Base-by-base conservation (phyloP, 2,797 vertebrate species). In the Rhabdomys pumilio region DNA sequence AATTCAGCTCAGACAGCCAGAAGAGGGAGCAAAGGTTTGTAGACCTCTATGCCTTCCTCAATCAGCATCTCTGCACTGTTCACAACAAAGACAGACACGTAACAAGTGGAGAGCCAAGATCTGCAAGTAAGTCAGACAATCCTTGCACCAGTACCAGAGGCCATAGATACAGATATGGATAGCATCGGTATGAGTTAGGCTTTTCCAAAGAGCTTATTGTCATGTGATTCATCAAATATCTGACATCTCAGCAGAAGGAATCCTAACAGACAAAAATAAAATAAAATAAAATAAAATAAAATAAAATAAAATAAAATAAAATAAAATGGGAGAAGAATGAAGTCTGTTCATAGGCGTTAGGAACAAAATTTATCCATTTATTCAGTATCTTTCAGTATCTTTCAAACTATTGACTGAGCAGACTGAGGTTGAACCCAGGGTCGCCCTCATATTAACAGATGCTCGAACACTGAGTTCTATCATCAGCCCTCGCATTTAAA, bases 141-240 rank as follows among this genome's bases (percentile, higher is more conserved):
- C 8, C 0, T 2, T 38, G 86, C 1, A 11, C 44, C 50, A 15
- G 2, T 50, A 50, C 2, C 2, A 31, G 5, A 82, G 15, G 61
- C 20, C 67, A 26, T 29, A 53, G 55, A 38, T 11, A 24, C 0
- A 34, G 55, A 65, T 59, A 2, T 13, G 11, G 4, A 31, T 4
- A 41, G 75, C 44, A 59, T 41, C 69, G 7, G 9, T 24, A n/a
- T 44, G 57, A 77, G 19, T 8, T 6, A 34, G 24, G 8, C 10
- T 76, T 77, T 79, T 81, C 72, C 55, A 0, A 19, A 50, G 69
- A 65, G 29, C 11, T 8, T 20, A 17, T 1, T n/a, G 7, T 14
- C 20, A 38, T 1, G 29, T 6, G 8, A 65, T 26, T 22, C 34
- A 29, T 88, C 38, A 72, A n/a, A 61, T 50, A 82, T 3, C 29